Conservation (phyloP, 2,888 invertebrate genomes). For the Ischnura elegans region DNA sequence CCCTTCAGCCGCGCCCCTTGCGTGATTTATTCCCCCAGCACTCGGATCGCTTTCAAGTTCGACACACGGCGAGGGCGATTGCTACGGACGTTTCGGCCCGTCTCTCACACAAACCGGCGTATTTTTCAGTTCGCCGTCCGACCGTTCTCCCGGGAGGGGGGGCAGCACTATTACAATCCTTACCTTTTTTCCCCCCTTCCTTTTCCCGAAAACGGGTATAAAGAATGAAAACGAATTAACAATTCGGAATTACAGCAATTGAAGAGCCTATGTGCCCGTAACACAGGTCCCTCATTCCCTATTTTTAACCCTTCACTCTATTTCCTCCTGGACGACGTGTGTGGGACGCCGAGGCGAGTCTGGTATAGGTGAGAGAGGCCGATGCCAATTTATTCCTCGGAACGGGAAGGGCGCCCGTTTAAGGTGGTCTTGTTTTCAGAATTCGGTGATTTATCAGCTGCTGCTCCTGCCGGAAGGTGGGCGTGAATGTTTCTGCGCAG, state of each 20-base stretch:
- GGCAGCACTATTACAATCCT: too few species aligned
- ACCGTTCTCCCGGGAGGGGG: background rate
- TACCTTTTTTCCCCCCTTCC: too few species aligned
- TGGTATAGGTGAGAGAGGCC: background rate
- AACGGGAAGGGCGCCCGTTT: background rate
- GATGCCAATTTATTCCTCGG: slow-evolving; percentile 1
- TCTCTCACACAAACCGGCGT: background rate
- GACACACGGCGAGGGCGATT: slow-evolving; percentile 11
- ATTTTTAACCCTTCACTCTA: background rate
- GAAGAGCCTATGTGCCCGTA: background rate
- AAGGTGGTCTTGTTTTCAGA: background rate
- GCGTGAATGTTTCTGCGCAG: background rate
- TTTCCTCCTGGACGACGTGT: background rate
- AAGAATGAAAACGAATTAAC: slow-evolving; percentile 4
- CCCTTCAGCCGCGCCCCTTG: background rate
- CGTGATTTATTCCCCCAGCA: slow-evolving; percentile 55
- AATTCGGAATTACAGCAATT: background rate
- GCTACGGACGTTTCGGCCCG: background rate
- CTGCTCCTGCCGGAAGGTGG: background rate
- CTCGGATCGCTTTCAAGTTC: slow-evolving; percentile 32
- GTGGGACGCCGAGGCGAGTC: background rate
- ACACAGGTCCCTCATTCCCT: background rate
- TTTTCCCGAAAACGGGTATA: background rate
- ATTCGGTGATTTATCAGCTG: background rate
- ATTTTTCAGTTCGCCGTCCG: background rate